Conservation (phyloP, 2,888 invertebrate genomes). For the Eupithecia insigniata region DNA sequence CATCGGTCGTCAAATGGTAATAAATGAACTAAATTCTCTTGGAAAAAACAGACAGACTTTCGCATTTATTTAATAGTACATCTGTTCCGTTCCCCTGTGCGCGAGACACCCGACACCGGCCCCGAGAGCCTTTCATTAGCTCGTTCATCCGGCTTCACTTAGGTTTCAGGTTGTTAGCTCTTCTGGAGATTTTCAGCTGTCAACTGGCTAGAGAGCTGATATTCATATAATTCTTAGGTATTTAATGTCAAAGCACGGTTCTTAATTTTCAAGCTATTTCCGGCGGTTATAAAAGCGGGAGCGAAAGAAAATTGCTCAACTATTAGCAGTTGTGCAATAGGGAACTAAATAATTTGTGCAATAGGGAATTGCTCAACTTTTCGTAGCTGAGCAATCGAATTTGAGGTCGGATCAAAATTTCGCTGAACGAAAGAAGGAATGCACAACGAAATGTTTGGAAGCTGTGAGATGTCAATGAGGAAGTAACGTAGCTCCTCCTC, state of each 20-base stretch:
- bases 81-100: background rate
- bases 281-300: too few relatives aligned
- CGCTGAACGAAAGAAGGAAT: too few relatives aligned
- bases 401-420: too few relatives aligned
- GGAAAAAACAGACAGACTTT: background rate
- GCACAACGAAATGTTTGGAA: too few relatives aligned
- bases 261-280: background rate
- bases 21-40: too few relatives aligned
- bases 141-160: background rate
- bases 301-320: background rate
- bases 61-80: background rate
- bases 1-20: too few relatives aligned
- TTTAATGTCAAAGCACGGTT: background rate
- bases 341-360: background rate
- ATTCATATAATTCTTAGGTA: background rate
- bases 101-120: background rate
- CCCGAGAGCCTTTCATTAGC: conserved; percentile 4
- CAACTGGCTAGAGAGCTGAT: background rate
- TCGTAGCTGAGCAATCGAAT: too few relatives aligned
- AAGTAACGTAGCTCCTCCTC: too few relatives aligned
- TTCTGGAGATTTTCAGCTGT: background rate
- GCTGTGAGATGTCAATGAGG: too few relatives aligned
- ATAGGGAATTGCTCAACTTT: too few relatives aligned
- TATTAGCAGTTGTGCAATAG: background rate
- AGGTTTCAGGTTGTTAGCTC: background rate